Conservation (phyloP, 2,113 vertebrate species). For the Romanogobio albipinnatus region DNA sequence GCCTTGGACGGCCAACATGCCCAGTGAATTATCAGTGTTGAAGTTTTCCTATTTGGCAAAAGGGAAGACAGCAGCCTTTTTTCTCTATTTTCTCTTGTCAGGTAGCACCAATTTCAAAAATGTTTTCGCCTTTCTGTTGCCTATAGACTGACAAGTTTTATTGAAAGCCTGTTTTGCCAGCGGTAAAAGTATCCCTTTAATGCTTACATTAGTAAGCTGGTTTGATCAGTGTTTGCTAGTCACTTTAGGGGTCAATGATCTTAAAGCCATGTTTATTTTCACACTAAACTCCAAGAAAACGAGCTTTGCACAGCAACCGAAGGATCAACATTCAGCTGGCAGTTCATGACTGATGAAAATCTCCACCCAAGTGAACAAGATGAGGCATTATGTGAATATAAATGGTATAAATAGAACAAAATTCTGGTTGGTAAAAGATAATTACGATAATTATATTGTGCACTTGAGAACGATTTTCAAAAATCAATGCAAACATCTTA, state of each 20-base stretch:
- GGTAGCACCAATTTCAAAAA: too few relatives aligned
- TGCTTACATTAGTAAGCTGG: neutral
- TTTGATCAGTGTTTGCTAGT: neutral
- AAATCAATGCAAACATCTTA: neutral
- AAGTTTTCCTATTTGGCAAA: too few relatives aligned
- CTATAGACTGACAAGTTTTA: too few relatives aligned
- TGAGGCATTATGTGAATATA: neutral
- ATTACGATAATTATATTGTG: too few relatives aligned
- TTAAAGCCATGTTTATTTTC: neutral
- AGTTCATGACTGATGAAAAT: neutral
- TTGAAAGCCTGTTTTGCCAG: too few relatives aligned
- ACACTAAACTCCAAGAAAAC: neutral
- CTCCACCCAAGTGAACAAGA: neutral
- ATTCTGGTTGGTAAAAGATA: neutral
- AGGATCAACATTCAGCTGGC: slow-evolving; percentile 2
- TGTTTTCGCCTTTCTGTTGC: too few relatives aligned
- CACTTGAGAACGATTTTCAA: neutral
- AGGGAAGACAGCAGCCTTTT: too few relatives aligned
- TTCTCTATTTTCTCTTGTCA: too few relatives aligned
- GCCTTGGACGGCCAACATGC: too few relatives aligned
- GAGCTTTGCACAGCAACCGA: neutral
- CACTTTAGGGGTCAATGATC: slow-evolving; percentile 6
- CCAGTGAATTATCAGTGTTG: too few relatives aligned
- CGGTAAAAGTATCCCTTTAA: too few relatives aligned
- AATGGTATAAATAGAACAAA: neutral